Base-by-base conservation (phyloP, 2,888 invertebrate genomes). In the Epirrita christyi region DNA sequence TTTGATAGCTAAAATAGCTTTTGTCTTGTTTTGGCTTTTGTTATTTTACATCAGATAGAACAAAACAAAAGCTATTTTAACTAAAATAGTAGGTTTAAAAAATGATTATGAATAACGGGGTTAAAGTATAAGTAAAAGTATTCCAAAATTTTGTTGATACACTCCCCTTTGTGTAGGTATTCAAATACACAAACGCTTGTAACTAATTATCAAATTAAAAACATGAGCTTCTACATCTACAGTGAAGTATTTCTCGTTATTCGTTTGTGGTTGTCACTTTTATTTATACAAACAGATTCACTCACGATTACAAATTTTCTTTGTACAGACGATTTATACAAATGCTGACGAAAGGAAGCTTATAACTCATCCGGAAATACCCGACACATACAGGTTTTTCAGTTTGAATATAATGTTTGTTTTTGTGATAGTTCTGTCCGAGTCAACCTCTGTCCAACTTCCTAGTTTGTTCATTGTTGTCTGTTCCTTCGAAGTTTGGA, bases 251-350 rank as follows among this genome's bases (percentile, higher is more conserved):
- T 36, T 32, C 28, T 42, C 21, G 50, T 11, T 11, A 41, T 49
- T 49, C 27, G 28, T 55, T 37, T 28, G 8, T 42, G 36, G 8
- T 27, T 40, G 29, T 28, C 37, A 51, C 14, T 41, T 54, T 42
- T 57, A 57, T 48, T 51, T 58, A 44, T 37, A 50, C 14, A 34
- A 41, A 54, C 53, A 46, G 10, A 50, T 55, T 55, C 47, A 44
- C 52, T 38, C 42, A 62, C 58, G 48, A 37, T 50, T 54, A 57
- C 61, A n/a, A 40, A 36, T 53, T 68, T 81, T 83, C 73, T 86
- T 84, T 85, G 70, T 81, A 80, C 91, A 92, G 91, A 89, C 83
- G 86, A 87, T 70, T 81, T 88, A 79, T 83, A 78, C 78, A 83
- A 87, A 81, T 84, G 88, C 87, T 88, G 91, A 88, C 81, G 74